A percentile compares a stretch with the other conserved stretches of the same genome.
Evolutionary conservation across 1,140 invertebrate species (phyloP).

Genomic region (Batillaria attramentaria): DNA sequence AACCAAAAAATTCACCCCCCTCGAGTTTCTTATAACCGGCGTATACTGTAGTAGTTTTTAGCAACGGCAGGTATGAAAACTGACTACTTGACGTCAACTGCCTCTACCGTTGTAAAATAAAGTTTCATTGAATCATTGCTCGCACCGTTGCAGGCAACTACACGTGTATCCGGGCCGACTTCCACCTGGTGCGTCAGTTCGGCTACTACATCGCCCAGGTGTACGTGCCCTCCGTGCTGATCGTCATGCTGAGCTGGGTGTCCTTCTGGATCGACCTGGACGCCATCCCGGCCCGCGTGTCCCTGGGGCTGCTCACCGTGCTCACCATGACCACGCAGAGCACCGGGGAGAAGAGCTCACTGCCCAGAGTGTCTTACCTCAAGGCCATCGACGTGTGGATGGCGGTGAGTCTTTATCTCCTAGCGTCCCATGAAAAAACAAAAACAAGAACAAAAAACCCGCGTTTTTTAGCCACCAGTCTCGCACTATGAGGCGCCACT

Average conservation of each 20-base stretch:
- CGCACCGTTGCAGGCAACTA: slow-evolving; percentile 64
- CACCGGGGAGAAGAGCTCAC: slow-evolving; percentile 52
- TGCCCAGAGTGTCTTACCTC: slow-evolving; percentile 73
- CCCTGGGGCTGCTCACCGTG: slow-evolving; percentile 69
- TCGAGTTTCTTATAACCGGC: too few species aligned
- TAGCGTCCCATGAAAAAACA: too few species aligned
- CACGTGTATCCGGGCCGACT: slow-evolving; percentile 52
- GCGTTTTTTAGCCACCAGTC: too few species aligned
- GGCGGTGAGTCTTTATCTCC: slow-evolving; percentile 55
- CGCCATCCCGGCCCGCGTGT: slow-evolving; percentile 76
- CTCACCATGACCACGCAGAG: slow-evolving; percentile 71
- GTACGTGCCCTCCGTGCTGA: slow-evolving; percentile 60
- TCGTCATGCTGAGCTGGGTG: slow-evolving; percentile 93
- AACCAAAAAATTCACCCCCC: too few species aligned
- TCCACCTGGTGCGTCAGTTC: slow-evolving; percentile 51
- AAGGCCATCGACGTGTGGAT: slow-evolving; percentile 71
- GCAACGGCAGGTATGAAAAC: too few species aligned
- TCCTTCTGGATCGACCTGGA: slow-evolving; percentile 88
- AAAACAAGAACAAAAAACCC: too few species aligned
- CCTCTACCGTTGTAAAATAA: too few species aligned
- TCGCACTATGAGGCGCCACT: too few species aligned
- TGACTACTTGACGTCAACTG: too few species aligned
- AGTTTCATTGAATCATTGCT: too few species aligned
- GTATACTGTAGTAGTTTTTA: too few species aligned
- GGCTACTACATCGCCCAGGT: slow-evolving; percentile 62